Evolutionary conservation across 2,113 vertebrate species (phyloP), one percentile per base, ranked within the genome.

Genomic region (Amblyopsis rosae): DNA sequence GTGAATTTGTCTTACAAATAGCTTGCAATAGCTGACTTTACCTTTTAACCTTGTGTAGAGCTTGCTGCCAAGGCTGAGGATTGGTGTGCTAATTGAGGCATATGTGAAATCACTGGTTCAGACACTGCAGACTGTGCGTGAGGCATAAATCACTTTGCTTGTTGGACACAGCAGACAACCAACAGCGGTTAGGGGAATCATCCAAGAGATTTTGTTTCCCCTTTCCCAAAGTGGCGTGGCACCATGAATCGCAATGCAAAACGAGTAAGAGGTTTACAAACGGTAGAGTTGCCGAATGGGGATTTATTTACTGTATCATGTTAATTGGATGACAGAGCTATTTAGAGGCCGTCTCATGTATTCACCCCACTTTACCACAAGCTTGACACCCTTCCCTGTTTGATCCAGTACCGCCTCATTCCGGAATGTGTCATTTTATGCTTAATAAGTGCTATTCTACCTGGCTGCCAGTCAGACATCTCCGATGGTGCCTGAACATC

Each of bases 1-100:
- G 26, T 26, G 26, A 26, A 26, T 26, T 26, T 26, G 26, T 26
- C 26, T 26, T 26, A 26, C 26, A 26, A 26, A 26, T 26, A 26
- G 26, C 26, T 26, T 26, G 26, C 26, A 26, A 26, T 26, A 26
- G 26, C 26, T 26, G 26, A 26, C 26, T 26, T 26, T 26, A 26
- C 26, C 26, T 26, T 26, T 26, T 26, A 41, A 41, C 35, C 35
- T 75, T 72, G 77, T 45, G 7, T 6, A 68, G 56, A 62, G 67
- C 54, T 45, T 3, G 35, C 65, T 68, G 77, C 76, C 70, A 58
- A 48, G 60, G 69, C 68, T 79, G 62, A 76, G 67, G 63, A 85
- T 74, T 86, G 77, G 68, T 68, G 73, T 69, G 69, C 73, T 81
- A 63, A 76, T 58, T 58, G 63, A 69, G 71, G 62, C 19, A 15